Conservation (phyloP, 2,797 vertebrate genomes). For the Enteromius treurensis region DNA sequence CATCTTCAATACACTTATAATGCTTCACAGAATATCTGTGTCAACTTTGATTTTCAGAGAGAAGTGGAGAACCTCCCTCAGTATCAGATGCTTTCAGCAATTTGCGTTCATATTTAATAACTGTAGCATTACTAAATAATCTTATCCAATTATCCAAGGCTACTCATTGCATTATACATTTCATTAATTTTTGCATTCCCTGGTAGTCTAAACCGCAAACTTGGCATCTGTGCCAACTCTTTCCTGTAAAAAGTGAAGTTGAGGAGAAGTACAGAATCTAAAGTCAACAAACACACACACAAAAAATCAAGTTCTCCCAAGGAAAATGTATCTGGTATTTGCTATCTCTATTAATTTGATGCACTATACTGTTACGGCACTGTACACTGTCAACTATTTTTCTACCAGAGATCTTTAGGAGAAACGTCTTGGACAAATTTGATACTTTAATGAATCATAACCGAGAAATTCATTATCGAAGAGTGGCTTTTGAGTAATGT, state of each 20-base stretch:
- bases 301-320: neutral
- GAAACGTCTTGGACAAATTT: neutral
- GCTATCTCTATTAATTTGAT: neutral
- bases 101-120: conserved; percentile 13
- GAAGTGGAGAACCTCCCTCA: neutral
- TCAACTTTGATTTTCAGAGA: conserved; percentile 7
- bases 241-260: neutral
- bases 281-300: neutral
- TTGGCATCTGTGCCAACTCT: neutral
- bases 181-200: neutral
- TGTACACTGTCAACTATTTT: neutral
- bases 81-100: neutral
- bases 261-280: neutral
- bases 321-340: neutral
- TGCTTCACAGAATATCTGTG: neutral
- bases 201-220: neutral
- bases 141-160: neutral
- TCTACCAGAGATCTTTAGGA: neutral
- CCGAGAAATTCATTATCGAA: neutral
- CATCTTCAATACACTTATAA: neutral
- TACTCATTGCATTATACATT: neutral
- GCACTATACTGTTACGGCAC: neutral
- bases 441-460: neutral
- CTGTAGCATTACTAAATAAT: neutral
- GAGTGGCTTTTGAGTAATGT: neutral